Evolutionary conservation across 2,113 vertebrate genomes (phyloP).

Genomic region (Cyprinodon variegatus): DNA sequence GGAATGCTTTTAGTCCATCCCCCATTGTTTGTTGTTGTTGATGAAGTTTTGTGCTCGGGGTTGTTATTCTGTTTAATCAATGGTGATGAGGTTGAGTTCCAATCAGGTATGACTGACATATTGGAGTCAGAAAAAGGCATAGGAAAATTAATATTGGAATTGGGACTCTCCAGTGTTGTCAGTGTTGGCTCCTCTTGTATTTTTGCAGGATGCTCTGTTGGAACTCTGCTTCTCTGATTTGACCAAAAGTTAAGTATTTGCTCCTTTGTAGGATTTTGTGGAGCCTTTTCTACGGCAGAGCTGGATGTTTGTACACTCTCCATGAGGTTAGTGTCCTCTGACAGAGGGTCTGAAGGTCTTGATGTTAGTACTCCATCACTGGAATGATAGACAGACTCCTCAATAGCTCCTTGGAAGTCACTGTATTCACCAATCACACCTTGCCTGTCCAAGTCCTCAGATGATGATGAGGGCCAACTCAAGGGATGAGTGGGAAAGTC

Average conservation of each 20-base stretch:
- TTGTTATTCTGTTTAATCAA: neutral
- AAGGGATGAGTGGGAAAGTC: constrained; percentile 33
- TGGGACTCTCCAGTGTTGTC: constrained; percentile 4
- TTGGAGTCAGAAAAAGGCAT: constrained; percentile 23
- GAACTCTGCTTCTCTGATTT: constrained; percentile 28
- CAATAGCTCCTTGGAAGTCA: constrained; percentile 44
- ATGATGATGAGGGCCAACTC: constrained; percentile 40
- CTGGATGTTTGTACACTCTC: constrained; percentile 7
- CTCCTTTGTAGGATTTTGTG: constrained; percentile 12
- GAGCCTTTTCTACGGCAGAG: constrained; percentile 12
- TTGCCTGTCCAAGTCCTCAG: constrained; percentile 56
- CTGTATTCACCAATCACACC: constrained; percentile 71
- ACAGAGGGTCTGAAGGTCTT: constrained; percentile 8
- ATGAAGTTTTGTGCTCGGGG: neutral
- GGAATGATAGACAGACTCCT: constrained; percentile 14
- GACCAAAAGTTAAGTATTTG: constrained; percentile 31
- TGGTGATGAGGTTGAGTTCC: constrained; percentile 5
- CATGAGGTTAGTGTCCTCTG: constrained; percentile 9
- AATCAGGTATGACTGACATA: constrained; percentile 17
- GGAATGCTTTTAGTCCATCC: constrained; percentile 17
- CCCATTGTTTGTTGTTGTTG: constrained; percentile 2
- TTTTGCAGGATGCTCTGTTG: constrained; percentile 21
- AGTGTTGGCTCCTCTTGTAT: constrained; percentile 23
- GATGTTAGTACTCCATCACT: constrained; percentile 17
- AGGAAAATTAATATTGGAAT: constrained; percentile 12